Evolutionary conservation across 2,113 vertebrate species (phyloP).

Genomic region (Dunckerocampus dactyliophorus): DNA sequence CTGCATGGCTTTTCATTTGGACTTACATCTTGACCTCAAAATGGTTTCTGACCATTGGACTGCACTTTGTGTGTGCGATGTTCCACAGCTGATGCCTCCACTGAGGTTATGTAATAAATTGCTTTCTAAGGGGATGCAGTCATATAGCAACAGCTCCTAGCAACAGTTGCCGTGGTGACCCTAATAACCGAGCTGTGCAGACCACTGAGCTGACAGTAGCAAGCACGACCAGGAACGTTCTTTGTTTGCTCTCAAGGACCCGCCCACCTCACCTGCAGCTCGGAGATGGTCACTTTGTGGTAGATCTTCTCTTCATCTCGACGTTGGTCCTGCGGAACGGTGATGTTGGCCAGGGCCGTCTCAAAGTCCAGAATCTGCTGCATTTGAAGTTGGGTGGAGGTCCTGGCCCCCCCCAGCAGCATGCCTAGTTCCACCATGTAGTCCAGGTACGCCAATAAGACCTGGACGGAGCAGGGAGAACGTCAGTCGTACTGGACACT

Average conservation of each 20-base stretch:
- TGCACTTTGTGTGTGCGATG: neutral
- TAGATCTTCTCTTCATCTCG: slow-evolving; percentile 96
- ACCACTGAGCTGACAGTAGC: slow-evolving; percentile 12
- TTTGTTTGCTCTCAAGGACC: no score
- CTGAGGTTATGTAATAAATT: slow-evolving; percentile 41
- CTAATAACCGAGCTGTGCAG: slow-evolving; percentile 35
- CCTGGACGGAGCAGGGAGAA: slow-evolving; percentile 60
- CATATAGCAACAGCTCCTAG: slow-evolving; percentile 54
- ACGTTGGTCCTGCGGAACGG: slow-evolving; percentile 90
- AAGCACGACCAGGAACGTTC: neutral
- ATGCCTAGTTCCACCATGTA: slow-evolving; percentile 95
- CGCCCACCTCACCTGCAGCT: slow-evolving; percentile 81
- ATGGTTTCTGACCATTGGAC: no score
- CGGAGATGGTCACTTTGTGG: slow-evolving; percentile 85
- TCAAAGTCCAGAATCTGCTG: slow-evolving; percentile 90
- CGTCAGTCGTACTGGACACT: neutral
- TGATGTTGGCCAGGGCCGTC: slow-evolving; percentile 86
- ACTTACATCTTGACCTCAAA: no score
- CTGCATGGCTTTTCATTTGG: neutral
- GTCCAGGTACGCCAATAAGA: slow-evolving; percentile 86
- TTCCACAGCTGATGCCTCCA: neutral
- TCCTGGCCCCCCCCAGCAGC: slow-evolving; percentile 79
- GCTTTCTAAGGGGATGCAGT: slow-evolving; percentile 39
- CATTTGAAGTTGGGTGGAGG: slow-evolving; percentile 82
- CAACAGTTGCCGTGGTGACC: slow-evolving; percentile 54